Evolutionary conservation across 2,888 invertebrate genomes (phyloP).

Genomic region (Blastobasis lacticolella): DNA sequence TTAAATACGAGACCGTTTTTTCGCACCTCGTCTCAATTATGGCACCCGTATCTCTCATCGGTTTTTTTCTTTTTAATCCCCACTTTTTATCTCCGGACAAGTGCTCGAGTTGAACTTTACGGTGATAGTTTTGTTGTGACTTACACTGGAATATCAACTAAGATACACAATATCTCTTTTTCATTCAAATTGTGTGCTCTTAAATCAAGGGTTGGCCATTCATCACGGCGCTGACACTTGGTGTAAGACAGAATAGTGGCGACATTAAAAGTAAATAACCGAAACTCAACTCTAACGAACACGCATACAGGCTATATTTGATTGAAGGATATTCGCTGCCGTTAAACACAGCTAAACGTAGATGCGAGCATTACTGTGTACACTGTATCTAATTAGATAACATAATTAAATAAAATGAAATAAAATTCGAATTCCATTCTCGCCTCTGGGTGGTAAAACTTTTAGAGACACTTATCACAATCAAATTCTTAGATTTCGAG

Average conservation of each 20-base stretch:
- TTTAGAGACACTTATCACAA: slow-evolving; percentile 40
- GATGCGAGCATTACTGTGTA: slow-evolving; percentile 58
- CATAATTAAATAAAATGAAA: slow-evolving; percentile 40
- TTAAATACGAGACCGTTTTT: slow-evolving; percentile 51
- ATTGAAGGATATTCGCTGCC: slow-evolving; percentile 12
- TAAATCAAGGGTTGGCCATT: slow-evolving; percentile 59
- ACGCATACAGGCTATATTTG: slow-evolving; percentile 11
- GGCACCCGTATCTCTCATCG: slow-evolving; percentile 15
- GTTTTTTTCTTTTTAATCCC: slow-evolving; percentile 19
- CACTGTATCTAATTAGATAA: slow-evolving; percentile 64
- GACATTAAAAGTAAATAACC: slow-evolving; percentile 22
- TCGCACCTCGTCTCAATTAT: slow-evolving; percentile 54
- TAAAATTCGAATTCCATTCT: slow-evolving; percentile 35
- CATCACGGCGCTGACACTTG: slow-evolving; percentile 55
- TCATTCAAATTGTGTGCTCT: slow-evolving; percentile 52
- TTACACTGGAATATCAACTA: slow-evolving; percentile 30
- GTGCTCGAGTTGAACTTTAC: slow-evolving; percentile 21
- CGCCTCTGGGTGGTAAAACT: slow-evolving; percentile 58
- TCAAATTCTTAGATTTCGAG: slow-evolving; percentile 18
- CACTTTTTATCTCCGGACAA: slow-evolving; percentile 12
- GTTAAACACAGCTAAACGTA: slow-evolving; percentile 44
- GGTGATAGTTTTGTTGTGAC: slow-evolving; percentile 56
- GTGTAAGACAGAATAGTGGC: slow-evolving; percentile 34
- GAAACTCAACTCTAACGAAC: slow-evolving; percentile 29
- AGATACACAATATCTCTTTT: slow-evolving; percentile 47